These are phyloP conservation scores for Scolopax mira DNA, from an alignment of 2,113 vertebrate genomes.

Conservation along the genomic window DNA sequence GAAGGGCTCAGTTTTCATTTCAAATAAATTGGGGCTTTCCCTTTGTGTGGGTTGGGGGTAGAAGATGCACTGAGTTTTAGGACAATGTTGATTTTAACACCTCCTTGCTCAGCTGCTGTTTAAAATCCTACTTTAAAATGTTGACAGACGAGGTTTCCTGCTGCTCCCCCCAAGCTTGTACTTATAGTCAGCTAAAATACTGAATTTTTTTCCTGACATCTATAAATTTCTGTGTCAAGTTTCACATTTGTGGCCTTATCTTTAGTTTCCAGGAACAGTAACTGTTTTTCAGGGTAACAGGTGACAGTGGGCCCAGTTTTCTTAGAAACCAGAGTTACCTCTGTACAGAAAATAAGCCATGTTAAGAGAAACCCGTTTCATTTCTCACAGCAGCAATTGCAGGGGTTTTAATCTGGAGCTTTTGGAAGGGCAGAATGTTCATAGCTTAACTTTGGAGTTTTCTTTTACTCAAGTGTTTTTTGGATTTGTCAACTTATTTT, in stretches of 20 bases:
- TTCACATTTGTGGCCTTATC: neutral
- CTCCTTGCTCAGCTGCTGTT: neutral
- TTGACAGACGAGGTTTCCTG: neutral
- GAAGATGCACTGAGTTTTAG: neutral
- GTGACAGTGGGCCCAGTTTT: neutral
- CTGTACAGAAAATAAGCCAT: neutral
- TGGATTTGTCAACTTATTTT: neutral
- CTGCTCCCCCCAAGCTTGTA: neutral
- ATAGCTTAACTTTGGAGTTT: neutral
- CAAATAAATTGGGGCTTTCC: neutral
- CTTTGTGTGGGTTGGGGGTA: neutral
- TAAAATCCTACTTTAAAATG: neutral
- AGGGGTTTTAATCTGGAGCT: neutral
- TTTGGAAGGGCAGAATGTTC: neutral
- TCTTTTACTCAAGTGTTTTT: neutral
- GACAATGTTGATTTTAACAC: conserved; percentile 5
- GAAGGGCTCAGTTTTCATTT: neutral
- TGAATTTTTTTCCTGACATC: neutral
- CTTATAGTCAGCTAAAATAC: neutral
- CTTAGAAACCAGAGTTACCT: neutral
- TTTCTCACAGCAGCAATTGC: neutral
- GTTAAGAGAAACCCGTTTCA: neutral
- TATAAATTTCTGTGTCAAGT: neutral
- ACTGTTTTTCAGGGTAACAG: neutral
- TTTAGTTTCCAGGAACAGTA: neutral